Base-by-base conservation (phyloP, 1,140 invertebrate genomes). In the Magallana gigas region DNA sequence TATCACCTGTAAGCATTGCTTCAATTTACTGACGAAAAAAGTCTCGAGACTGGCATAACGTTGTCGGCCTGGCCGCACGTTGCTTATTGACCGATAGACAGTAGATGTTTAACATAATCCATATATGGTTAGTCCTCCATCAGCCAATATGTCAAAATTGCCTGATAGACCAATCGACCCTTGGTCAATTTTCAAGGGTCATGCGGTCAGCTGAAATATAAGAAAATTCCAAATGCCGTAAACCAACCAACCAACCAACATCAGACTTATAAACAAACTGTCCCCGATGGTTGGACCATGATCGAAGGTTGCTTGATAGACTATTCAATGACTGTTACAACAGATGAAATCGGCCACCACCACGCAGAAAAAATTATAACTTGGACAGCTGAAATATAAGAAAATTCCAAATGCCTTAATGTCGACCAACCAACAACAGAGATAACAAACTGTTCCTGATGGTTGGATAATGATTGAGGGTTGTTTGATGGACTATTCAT, bases 131-230 rank as follows among this genome's bases (percentile, higher is more conserved):
- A 4, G 60, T n/a, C n/a, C 12, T 62, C 60, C 60, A 12, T 62
- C 60, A 62, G 14, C 12, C 60, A n/a, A 62, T 62, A 16, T 62
- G n/a, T 62, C 60, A 62, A 62, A 62, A 62, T 62, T 12, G 60
- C 60, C 60, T 12, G 60, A 62, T 62, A 62, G n/a, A 62, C 60
- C 60, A 62, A n/a, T 62, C 60, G 60, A 62, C 60, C 60, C 60
- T 62, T n/a, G 60, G 60, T 62, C 8, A n/a, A 62, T 62, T 62
- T 62, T n/a, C 60, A 4, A 11, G 9, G 5, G 12, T 62, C 60
- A 12, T 16, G 9, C 60, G 9, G 60, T 62, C 60, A n/a, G 60
- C 12, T n/a, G 9, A 62, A 12, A 62, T 16, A 62, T 62, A 16
- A 16, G n/a, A n/a, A 62, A 62, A 62, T 16, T 16, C 60, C 60